Conservation (phyloP, 2,888 invertebrate species). For the Sabellastarte sp. region DNA sequence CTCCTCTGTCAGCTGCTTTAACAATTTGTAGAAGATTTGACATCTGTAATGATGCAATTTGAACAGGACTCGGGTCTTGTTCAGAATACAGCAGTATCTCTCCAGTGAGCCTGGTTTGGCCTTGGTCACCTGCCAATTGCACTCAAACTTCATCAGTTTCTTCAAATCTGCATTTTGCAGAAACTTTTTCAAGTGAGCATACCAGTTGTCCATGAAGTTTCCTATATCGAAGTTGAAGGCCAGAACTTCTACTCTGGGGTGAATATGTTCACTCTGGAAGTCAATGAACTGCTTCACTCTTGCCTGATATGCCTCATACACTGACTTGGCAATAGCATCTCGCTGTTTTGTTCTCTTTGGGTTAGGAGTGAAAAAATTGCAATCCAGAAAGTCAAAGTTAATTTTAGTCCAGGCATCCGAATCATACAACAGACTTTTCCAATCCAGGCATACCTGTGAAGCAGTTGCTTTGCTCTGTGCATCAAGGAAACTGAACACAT, state of each 20-base stretch:
- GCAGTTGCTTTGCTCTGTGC: not conserved
- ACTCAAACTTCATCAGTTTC: not conserved
- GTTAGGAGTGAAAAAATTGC: not conserved
- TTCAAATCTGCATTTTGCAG: not conserved
- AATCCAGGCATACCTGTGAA: not conserved
- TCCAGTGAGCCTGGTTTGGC: not conserved
- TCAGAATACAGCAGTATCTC: not conserved
- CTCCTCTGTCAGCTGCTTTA: not conserved
- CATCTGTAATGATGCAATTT: not conserved
- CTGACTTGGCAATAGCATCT: not conserved
- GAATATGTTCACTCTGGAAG: not conserved
- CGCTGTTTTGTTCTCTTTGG: not conserved
- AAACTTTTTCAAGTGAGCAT: not conserved
- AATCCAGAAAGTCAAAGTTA: not conserved
- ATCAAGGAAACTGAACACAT: not conserved
- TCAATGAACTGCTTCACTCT: not conserved
- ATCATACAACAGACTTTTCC: not conserved
- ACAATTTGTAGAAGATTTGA: not conserved
- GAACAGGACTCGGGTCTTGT: not conserved
- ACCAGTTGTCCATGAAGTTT: not conserved
- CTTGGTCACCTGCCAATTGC: not conserved
- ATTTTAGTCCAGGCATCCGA: not conserved
- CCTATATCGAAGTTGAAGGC: not conserved
- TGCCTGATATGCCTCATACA: not conserved
- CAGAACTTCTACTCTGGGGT: not conserved